Evolutionary conservation across 2,797 vertebrate genomes (phyloP).

Genomic region (Gambusia yucatana): DNA sequence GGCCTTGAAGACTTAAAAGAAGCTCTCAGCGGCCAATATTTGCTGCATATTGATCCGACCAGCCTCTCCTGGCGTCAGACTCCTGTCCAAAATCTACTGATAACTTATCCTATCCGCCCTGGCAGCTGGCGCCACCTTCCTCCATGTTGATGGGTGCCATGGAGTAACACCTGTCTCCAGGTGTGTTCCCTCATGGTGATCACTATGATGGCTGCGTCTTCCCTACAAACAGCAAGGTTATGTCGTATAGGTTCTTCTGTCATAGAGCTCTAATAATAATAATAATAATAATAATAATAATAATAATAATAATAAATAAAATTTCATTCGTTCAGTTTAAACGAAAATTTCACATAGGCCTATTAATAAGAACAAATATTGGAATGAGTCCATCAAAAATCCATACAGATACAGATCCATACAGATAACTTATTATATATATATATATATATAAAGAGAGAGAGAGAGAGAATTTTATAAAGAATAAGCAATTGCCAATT

Average conservation of each 20-base stretch:
- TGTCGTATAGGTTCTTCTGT: background rate
- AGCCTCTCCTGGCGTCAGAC: constrained; percentile 72
- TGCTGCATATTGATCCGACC: constrained; percentile 83
- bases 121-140: constrained; percentile 51
- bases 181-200: background rate
- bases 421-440: too few relatives aligned
- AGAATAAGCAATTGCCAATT: too few relatives aligned
- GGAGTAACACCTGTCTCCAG: background rate
- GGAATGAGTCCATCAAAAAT: too few relatives aligned
- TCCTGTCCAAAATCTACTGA: constrained; percentile 67
- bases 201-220: background rate
- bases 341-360: too few relatives aligned
- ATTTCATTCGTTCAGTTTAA: too few relatives aligned
- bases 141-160: background rate
- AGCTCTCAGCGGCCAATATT: constrained; percentile 77
- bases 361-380: too few relatives aligned
- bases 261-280: background rate
- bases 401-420: too few relatives aligned
- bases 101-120: constrained; percentile 49
- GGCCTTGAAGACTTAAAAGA: constrained; percentile 78
- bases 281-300: too few relatives aligned
- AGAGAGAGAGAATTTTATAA: too few relatives aligned
- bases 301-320: too few relatives aligned
- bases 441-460: too few relatives aligned
- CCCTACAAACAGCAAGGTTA: background rate